These are phyloP conservation scores for Plagiodera versicolora DNA, from an alignment of 2,888 invertebrate species.

Conservation along the genomic window DNA sequence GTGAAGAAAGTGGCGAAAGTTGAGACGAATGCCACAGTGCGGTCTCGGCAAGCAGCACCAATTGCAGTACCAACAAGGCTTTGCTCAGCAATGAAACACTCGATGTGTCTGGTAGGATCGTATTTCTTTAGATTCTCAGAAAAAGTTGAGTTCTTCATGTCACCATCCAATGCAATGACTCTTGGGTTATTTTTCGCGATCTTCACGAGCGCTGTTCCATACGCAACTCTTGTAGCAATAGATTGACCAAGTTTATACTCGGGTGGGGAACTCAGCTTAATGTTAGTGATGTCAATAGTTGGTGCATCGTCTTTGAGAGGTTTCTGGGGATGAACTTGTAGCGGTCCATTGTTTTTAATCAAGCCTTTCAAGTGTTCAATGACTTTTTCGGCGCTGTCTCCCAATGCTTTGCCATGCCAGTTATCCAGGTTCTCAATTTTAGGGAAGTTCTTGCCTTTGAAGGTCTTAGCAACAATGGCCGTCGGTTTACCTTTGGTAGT, in stretches of 20 bases:
- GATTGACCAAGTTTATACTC: conserved; percentile 75
- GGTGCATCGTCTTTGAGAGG: conserved; percentile 72
- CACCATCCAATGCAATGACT: conserved; percentile 94
- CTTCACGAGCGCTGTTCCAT: conserved; percentile 92
- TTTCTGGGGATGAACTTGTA: conserved; percentile 63
- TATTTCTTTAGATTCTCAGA: conserved; percentile 86
- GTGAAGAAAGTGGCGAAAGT: conserved; percentile 99
- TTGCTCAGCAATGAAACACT: conserved; percentile 99
- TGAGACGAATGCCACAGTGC: conserved; percentile 92
- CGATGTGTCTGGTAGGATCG: conserved; percentile 78
- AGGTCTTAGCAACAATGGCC: conserved; percentile 93
- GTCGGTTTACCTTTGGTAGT: conserved; percentile 81
- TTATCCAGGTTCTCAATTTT: conserved; percentile 91
- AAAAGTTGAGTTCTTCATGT: conserved; percentile 98
- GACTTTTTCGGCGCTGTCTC: conserved; percentile 74
- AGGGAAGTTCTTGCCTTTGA: conserved; percentile 88
- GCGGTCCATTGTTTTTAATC: conserved; percentile 69
- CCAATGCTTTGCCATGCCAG: conserved; percentile 98
- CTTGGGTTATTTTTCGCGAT: conserved; percentile 73
- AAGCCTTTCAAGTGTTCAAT: conserved; percentile 66
- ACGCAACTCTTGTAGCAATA: conserved; percentile 90
- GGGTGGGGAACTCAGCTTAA: conserved; percentile 79
- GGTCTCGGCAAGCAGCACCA: conserved; percentile 89
- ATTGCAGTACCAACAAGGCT: conserved; percentile 95
- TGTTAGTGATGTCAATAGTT: conserved; percentile 69